Evolutionary conservation across 2,113 vertebrate genomes (phyloP), one percentile per base, ranked within the genome.

Genomic region (Perccottus glenii): DNA sequence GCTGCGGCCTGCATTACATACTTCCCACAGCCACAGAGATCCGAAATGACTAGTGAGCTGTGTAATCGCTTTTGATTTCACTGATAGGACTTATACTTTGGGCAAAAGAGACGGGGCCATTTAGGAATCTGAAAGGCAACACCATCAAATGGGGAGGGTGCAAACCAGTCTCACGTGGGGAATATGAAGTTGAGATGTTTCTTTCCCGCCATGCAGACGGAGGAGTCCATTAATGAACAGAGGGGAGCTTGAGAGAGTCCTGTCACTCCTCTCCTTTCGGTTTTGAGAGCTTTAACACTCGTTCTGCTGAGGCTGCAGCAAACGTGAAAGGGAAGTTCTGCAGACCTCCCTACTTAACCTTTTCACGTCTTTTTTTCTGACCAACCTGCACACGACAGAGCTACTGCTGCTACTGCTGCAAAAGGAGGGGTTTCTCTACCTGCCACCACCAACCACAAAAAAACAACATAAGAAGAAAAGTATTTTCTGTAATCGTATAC

Each of bases 11-110:
- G 92, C 93, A 85, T 92, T 93, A 90, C 94, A 95, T 93, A 93
- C 93, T 95, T 94, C 94, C 94, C 93, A 91, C 92, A 89, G 91
- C 95, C 95, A 81, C 95, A 95, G 94, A 96, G 95, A 95, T 95
- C 93, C 92, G 94, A 94, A 94, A 94, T 94, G 95, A 94, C 91
- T 95, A 92, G 90, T 85, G 92, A 94, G 92, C 92, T 93, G 87
- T 91, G 93, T 94, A 93, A 94, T 92, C 83, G 89, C 88, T 93
- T 95, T 94, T 95, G 94, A 93, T 92, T 94, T 92, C 85, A 85
- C 94, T 94, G 94, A 96, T 93, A 94, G 94, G 94, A 92, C 90
- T 64, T 88, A 93, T 94, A 94, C 93, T 94, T 92, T 80, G 85
- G 83, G 72, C 70, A 42, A 82, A 85, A 89, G 93, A 93, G 89